Conservation (phyloP, 2,888 invertebrate genomes). For the Temnothorax rugatulus region DNA sequence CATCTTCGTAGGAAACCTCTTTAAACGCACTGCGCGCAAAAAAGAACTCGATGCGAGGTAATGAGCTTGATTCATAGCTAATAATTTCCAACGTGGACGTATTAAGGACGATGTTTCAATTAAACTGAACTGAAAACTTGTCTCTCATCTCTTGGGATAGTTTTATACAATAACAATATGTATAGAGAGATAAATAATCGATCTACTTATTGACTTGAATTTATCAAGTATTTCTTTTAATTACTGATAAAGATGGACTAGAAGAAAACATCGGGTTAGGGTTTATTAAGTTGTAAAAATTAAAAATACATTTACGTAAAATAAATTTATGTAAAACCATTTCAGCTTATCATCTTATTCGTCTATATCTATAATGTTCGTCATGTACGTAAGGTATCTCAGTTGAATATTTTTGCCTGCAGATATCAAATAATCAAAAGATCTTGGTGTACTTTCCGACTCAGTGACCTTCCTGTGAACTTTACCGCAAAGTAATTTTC, state of each 20-base stretch:
- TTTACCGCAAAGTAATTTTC: conserved; percentile 9
- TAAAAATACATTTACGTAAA: not conserved
- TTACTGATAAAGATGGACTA: not conserved
- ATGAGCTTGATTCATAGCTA: conserved; percentile 45
- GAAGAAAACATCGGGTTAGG: not conserved
- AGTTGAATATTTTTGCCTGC: not conserved
- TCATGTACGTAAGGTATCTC: not conserved
- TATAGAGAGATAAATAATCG: not conserved
- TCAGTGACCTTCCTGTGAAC: not conserved
- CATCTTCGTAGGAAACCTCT: not conserved
- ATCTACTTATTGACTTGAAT: not conserved
- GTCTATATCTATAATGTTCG: not conserved
- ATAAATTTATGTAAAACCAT: not conserved
- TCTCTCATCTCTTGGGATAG: not conserved
- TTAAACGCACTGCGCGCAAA: conserved; percentile 25
- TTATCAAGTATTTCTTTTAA: not conserved
- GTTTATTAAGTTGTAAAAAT: not conserved
- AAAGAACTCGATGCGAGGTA: conserved; percentile 38
- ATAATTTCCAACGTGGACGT: conserved; percentile 17
- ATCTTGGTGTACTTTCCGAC: not conserved
- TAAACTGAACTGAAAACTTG: not conserved
- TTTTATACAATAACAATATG: not conserved
- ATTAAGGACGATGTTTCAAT: conserved; percentile 46
- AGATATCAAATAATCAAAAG: not conserved
- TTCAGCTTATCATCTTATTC: not conserved